Evolutionary conservation across 2,797 vertebrate genomes (phyloP).

Genomic region (Naso thynnoides): DNA sequence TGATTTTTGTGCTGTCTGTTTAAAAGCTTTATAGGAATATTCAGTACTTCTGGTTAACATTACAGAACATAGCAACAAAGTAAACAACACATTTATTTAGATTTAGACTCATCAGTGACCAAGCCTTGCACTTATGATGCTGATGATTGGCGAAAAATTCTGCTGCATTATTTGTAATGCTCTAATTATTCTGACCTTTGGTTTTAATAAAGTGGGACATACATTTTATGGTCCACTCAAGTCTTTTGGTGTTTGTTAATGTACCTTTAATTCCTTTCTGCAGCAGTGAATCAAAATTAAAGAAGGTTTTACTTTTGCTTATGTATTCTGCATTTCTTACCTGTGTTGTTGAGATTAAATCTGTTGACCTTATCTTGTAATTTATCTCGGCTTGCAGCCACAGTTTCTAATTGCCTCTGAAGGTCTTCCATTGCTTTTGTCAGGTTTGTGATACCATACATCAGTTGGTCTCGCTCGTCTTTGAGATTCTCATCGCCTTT

Average conservation of each 20-base stretch:
- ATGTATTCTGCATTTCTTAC: conserved; percentile 17
- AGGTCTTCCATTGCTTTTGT: conserved; percentile 24
- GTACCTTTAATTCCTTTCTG: background rate
- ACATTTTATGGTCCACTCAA: background rate
- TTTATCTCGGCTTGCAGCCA: conserved; percentile 14
- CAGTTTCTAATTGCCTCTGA: conserved; percentile 16
- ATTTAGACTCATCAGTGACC: background rate
- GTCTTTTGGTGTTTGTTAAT: background rate
- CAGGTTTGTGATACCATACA: conserved; percentile 13
- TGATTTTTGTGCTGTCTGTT: too few relatives aligned
- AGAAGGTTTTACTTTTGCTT: background rate
- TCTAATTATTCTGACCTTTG: background rate
- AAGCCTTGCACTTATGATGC: background rate
- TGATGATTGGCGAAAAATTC: too few relatives aligned
- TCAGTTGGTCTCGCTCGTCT: conserved; percentile 35
- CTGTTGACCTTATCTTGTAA: conserved; percentile 17
- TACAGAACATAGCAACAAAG: background rate
- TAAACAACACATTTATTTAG: too few relatives aligned
- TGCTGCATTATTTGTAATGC: background rate
- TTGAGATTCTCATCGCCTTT: conserved; percentile 30
- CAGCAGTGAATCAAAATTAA: background rate
- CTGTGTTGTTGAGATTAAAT: conserved; percentile 2
- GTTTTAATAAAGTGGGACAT: background rate
- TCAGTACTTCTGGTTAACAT: conserved; percentile 18
- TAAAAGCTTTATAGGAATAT: background rate